Conservation (phyloP, 2,113 vertebrate genomes). For the Panthera uncia region DNA sequence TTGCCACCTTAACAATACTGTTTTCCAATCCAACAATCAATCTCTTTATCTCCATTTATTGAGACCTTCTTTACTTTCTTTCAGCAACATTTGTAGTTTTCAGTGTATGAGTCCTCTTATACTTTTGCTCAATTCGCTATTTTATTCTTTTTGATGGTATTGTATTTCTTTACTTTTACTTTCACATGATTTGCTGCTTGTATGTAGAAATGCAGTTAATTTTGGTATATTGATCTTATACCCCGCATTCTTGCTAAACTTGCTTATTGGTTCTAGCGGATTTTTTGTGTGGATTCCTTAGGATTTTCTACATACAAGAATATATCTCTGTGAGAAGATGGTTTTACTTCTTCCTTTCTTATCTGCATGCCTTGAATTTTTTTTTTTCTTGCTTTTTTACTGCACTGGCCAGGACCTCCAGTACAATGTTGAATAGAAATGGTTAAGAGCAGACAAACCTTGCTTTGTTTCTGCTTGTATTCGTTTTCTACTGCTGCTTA, state of each 20-base stretch:
- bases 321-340: background rate
- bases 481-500: constrained; percentile 30
- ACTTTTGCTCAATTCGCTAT: background rate
- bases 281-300: constrained; percentile 1
- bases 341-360: constrained; percentile 26
- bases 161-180: constrained; percentile 29
- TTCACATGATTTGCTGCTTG: constrained; percentile 22
- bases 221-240: background rate
- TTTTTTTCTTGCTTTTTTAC: constrained; percentile 26
- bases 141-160: constrained; percentile 32
- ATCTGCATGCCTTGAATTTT: background rate
- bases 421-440: background rate
- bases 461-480: background rate
- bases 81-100: constrained; percentile 27
- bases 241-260: background rate
- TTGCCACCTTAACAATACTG: background rate
- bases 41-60: background rate
- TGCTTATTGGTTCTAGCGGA: background rate
- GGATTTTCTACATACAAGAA: constrained; percentile 13
- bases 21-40: background rate
- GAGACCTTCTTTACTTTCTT: constrained; percentile 1
- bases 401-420: background rate
- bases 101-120: background rate
- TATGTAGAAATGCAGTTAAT: constrained; percentile 5
- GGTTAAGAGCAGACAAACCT: background rate